Percentiles rank a stretch among this genome's conserved stretches.
Evolutionary conservation across 2,797 vertebrate species (phyloP).

Genomic region (Leucoraja ocellata): DNA sequence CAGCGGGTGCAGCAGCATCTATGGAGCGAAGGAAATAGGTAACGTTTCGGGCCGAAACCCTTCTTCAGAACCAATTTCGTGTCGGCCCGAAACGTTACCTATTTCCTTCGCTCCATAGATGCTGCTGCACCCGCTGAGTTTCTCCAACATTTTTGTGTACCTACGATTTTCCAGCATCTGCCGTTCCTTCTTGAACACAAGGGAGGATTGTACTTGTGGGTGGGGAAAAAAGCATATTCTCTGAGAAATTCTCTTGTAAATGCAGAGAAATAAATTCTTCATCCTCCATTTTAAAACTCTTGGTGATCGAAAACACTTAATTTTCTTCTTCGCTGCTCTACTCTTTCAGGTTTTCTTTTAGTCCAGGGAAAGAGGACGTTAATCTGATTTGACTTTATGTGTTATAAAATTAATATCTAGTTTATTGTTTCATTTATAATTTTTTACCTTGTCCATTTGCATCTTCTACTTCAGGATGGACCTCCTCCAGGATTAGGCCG

Average conservation of each 20-base stretch:
- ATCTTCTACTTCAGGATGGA: conserved; percentile 68
- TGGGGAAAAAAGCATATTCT: not conserved
- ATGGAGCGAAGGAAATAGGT: too few species aligned
- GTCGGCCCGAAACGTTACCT: too few species aligned
- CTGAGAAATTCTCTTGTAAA: not conserved
- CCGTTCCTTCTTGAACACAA: too few species aligned
- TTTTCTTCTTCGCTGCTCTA: not conserved
- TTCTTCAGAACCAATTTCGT: too few species aligned
- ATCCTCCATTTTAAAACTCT: not conserved
- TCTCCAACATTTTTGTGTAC: too few species aligned
- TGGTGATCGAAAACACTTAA: not conserved
- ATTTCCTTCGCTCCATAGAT: too few species aligned
- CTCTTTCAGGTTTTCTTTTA: not conserved
- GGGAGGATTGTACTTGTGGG: not conserved
- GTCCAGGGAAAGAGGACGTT: too few species aligned
- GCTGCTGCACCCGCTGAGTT: too few species aligned
- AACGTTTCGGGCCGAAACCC: too few species aligned
- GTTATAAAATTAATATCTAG: not conserved
- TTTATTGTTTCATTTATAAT: not conserved
- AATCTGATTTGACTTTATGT: not conserved
- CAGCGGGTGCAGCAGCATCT: too few species aligned
- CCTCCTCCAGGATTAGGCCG: conserved; percentile 88
- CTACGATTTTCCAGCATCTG: too few species aligned
- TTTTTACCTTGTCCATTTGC: not conserved
- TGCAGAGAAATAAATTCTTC: too few species aligned